Conservation (phyloP, 2,888 invertebrate species). For the Tupiocoris notatus region DNA sequence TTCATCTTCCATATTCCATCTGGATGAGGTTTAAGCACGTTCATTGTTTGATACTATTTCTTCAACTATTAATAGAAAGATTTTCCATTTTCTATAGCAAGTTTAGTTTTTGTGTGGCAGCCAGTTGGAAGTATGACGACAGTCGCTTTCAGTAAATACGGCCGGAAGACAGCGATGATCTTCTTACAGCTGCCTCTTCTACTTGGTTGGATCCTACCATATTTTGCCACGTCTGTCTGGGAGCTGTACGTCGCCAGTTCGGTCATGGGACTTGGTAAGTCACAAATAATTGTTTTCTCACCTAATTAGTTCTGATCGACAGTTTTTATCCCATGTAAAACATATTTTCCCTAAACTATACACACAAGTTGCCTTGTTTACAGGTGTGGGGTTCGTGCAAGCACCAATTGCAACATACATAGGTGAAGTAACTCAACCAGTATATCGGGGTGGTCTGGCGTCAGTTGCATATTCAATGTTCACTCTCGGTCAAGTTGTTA, state of each 20-base stretch:
- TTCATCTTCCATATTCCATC: too few relatives aligned
- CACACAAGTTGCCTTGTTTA: too few relatives aligned
- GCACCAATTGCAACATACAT: conserved; percentile 46
- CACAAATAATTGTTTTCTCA: background rate
- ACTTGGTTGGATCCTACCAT: conserved; percentile 43
- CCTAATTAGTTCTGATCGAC: too few relatives aligned
- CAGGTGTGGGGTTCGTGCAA: conserved; percentile 46
- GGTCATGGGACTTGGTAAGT: conserved; percentile 44
- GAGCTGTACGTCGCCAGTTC: conserved; percentile 44
- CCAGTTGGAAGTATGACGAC: conserved; percentile 44
- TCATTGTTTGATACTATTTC: too few relatives aligned
- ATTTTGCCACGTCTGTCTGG: conserved; percentile 44
- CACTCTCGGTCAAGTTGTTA: conserved; percentile 42
- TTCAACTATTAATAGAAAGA: too few relatives aligned
- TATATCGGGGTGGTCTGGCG: conserved; percentile 42
- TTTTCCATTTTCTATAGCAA: conserved; percentile 37
- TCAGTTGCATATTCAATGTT: conserved; percentile 44
- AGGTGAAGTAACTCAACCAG: conserved; percentile 43
- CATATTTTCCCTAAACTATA: too few relatives aligned
- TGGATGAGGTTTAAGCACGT: too few relatives aligned
- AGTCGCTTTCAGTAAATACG: conserved; percentile 39
- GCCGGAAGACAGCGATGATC: conserved; percentile 44
- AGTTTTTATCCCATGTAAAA: too few relatives aligned
- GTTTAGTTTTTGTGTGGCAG: conserved; percentile 47
- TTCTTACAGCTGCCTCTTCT: conserved; percentile 44